These are phyloP conservation scores for Plebejus anna DNA, from an alignment of 2,888 invertebrate genomes.

Conservation along the genomic window DNA sequence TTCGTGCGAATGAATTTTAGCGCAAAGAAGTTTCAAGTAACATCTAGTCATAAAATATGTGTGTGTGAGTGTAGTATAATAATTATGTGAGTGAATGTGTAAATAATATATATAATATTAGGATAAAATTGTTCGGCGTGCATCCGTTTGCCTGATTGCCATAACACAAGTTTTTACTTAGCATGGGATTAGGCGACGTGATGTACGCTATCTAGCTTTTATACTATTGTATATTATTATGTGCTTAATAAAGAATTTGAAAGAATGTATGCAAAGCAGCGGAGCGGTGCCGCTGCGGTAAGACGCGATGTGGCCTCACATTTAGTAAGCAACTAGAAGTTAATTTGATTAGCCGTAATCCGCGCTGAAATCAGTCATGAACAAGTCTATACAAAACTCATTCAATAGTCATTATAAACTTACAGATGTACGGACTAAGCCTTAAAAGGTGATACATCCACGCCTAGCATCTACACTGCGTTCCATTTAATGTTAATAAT, in stretches of 20 bases:
- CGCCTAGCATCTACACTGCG: neutral
- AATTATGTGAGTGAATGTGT: too few species aligned
- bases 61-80: too few species aligned
- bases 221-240: too few species aligned
- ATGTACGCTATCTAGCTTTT: too few species aligned
- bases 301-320: neutral
- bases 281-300: neutral
- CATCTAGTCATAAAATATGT: neutral
- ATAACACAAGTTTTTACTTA: too few species aligned
- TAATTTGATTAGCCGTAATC: slow-evolving; percentile 16
- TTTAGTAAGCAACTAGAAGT: neutral
- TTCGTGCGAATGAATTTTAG: neutral
- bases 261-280: neutral
- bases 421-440: neutral
- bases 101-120: too few species aligned
- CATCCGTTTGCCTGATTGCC: too few species aligned
- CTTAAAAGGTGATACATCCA: neutral
- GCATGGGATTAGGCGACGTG: too few species aligned
- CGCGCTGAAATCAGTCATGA: neutral
- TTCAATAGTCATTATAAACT: neutral
- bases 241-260: too few species aligned
- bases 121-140: too few species aligned
- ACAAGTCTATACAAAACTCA: neutral
- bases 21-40: neutral
- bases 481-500: too few species aligned